These are phyloP conservation scores for Tachuris rubrigastra DNA, from an alignment of 2,113 vertebrate species.

Conservation along the genomic window DNA sequence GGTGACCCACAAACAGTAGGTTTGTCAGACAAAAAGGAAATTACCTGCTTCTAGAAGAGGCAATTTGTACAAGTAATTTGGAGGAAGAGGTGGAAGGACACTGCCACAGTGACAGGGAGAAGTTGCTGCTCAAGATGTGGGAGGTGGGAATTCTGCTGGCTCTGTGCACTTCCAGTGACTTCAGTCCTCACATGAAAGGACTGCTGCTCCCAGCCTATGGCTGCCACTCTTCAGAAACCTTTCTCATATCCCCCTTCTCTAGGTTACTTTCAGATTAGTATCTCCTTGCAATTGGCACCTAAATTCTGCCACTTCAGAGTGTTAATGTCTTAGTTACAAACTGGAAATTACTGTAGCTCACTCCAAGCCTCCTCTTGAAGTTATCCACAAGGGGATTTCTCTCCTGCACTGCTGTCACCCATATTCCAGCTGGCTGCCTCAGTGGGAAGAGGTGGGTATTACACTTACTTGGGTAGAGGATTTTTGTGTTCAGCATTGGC, in stretches of 20 bases:
- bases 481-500: conserved; percentile 89
- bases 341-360: not conserved
- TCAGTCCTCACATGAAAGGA: not conserved
- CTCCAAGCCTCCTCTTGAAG: not conserved
- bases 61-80: not conserved
- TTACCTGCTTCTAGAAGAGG: not conserved
- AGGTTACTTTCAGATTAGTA: not conserved
- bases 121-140: not conserved
- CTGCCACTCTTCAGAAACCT: not conserved
- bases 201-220: not conserved
- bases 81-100: not conserved
- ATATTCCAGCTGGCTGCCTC: not conserved
- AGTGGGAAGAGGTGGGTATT: not conserved
- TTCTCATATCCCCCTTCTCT: not conserved
- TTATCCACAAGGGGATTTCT: not conserved
- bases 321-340: not conserved
- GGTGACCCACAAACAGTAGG: not conserved
- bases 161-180: not conserved
- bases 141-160: not conserved
- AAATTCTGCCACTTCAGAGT: not conserved
- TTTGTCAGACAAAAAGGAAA: not conserved
- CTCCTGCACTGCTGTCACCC: not conserved
- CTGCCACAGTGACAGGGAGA: not conserved
- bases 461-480: conserved; percentile 87
- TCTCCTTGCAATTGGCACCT: not conserved